Conservation (phyloP, 2,113 vertebrate genomes). For the Speoplatyrhinus poulsoni region DNA sequence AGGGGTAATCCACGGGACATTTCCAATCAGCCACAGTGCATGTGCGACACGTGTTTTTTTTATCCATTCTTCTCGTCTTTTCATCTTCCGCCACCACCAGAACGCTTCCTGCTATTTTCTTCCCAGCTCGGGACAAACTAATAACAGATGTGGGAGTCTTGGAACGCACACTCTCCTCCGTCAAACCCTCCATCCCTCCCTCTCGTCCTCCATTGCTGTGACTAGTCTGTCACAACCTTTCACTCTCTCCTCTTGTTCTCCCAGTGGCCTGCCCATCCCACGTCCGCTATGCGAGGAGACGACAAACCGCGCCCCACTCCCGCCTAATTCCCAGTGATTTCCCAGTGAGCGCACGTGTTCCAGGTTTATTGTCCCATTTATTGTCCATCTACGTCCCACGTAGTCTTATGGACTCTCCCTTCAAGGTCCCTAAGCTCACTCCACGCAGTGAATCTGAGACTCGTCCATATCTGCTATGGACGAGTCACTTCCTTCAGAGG, state of each 20-base stretch:
- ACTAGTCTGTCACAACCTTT: slow-evolving; percentile 87
- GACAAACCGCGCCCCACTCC: slow-evolving; percentile 58
- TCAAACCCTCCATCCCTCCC: slow-evolving; percentile 77
- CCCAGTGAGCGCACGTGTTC: slow-evolving; percentile 14
- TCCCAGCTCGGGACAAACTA: slow-evolving; percentile 95
- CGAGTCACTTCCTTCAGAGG: slow-evolving; percentile 17
- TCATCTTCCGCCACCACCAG: slow-evolving; percentile 93
- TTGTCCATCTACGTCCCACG: slow-evolving; percentile 27
- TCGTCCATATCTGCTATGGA: slow-evolving; percentile 25
- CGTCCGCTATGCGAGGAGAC: slow-evolving; percentile 61
- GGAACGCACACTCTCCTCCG: slow-evolving; percentile 75
- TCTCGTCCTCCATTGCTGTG: slow-evolving; percentile 60
- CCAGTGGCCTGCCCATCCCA: slow-evolving; percentile 62
- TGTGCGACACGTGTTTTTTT: slow-evolving; percentile 90
- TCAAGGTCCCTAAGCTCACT: neutral
- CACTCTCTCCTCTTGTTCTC: slow-evolving; percentile 42
- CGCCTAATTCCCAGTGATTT: slow-evolving; percentile 36
- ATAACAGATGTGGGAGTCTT: slow-evolving; percentile 95
- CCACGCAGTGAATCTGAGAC: slow-evolving; percentile 33
- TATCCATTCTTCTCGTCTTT: slow-evolving; percentile 87
- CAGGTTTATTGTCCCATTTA: slow-evolving; percentile 23
- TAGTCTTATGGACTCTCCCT: slow-evolving; percentile 3
- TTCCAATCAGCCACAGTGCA: slow-evolving; percentile 81
- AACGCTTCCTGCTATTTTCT: slow-evolving; percentile 96
- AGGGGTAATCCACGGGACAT: slow-evolving; percentile 79